Evolutionary conservation across 2,797 vertebrate species (phyloP).

Genomic region (Vultur gryphus): DNA sequence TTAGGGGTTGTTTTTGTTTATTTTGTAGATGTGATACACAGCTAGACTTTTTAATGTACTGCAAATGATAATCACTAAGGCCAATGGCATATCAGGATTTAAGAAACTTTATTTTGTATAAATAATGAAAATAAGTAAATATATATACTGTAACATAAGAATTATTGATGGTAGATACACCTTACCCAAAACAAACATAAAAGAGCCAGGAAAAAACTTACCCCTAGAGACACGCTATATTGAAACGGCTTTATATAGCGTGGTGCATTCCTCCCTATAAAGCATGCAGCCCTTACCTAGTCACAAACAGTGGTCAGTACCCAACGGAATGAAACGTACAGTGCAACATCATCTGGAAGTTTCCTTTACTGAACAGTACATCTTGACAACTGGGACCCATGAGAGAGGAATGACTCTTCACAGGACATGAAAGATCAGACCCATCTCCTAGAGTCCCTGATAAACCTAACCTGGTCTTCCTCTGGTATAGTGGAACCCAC

Average conservation of each 20-base stretch:
- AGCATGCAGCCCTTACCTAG: background rate
- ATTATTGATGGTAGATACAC: background rate
- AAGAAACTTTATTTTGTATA: background rate
- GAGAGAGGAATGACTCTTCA: background rate
- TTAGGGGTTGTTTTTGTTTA: background rate
- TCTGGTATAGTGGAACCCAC: background rate
- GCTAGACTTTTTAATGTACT: background rate
- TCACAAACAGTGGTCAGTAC: background rate
- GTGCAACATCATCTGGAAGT: background rate
- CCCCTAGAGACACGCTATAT: background rate
- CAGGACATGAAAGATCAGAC: background rate
- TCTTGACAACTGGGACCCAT: background rate
- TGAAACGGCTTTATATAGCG: background rate
- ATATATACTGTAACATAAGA: background rate
- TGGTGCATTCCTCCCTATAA: background rate
- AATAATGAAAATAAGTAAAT: background rate
- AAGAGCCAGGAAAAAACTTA: background rate
- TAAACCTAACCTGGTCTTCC: background rate
- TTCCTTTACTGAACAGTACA: background rate
- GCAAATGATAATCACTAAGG: background rate
- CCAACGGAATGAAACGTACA: background rate
- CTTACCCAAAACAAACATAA: background rate
- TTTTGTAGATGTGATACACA: background rate
- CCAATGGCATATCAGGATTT: background rate
- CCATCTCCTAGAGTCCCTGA: background rate